Evolutionary conservation across 2,113 vertebrate species (phyloP).

Genomic region (Charina bottae): DNA sequence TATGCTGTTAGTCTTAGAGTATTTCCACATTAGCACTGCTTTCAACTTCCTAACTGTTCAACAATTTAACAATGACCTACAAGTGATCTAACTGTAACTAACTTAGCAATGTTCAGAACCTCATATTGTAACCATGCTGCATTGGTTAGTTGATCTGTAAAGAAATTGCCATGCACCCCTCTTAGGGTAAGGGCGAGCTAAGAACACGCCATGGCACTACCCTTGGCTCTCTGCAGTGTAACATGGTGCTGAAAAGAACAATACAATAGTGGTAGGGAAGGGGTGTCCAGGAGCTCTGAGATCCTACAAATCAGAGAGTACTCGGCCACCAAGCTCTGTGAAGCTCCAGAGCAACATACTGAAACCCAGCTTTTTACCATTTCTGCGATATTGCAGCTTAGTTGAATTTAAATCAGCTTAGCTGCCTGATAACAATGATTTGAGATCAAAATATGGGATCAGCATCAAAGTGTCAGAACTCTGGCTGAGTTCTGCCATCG

Average conservation of each 20-base stretch:
- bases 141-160: not conserved
- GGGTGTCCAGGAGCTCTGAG: not conserved
- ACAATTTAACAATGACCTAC: not conserved
- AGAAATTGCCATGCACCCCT: not conserved
- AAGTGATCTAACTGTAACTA: not conserved
- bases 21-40: not conserved
- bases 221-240: not conserved
- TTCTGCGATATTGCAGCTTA: not conserved
- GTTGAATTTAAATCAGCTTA: not conserved
- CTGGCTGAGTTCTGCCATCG: too few species aligned
- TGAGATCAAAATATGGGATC: not conserved
- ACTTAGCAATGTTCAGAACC: not conserved
- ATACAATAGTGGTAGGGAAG: not conserved
- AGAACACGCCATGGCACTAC: not conserved
- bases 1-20: not conserved
- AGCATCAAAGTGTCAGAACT: not conserved
- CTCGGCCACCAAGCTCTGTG: not conserved
- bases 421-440: not conserved
- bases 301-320: not conserved
- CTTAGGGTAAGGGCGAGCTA: not conserved
- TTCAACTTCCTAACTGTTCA: not conserved
- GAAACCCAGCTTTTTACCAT: not conserved
- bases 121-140: not conserved
- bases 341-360: not conserved
- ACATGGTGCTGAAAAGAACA: not conserved